Percentiles rank a stretch among this genome's conserved stretches.
Conservation (phyloP, 1,140 invertebrate genomes). For the Bombus fervidus region DNA sequence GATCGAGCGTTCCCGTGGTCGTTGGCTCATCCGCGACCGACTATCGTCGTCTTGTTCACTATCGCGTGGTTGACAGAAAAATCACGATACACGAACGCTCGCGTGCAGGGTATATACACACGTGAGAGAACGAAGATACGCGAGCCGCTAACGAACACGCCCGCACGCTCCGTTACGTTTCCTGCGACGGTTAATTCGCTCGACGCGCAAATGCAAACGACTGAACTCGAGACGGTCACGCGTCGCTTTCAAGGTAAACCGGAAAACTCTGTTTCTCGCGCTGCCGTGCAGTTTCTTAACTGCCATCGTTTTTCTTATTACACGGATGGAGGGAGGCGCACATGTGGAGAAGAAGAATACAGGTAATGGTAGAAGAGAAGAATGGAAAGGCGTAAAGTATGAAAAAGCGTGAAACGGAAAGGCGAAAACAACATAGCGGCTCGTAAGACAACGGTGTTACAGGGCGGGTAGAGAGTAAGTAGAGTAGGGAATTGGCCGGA, state of each 20-base stretch:
- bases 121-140: neutral
- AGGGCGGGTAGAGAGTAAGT: neutral
- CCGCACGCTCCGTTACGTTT: constrained; percentile 21
- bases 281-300: neutral
- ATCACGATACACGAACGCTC: neutral
- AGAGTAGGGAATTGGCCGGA: neutral
- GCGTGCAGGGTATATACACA: neutral
- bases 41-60: neutral
- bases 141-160: neutral
- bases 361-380: neutral
- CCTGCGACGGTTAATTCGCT: constrained; percentile 7
- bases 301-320: neutral
- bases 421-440: neutral
- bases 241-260: constrained; percentile 42
- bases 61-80: neutral
- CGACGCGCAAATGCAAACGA: constrained; percentile 38
- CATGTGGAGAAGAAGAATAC: too few species aligned
- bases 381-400: neutral
- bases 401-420: neutral
- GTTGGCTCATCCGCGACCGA: neutral
- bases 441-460: neutral
- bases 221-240: constrained; percentile 18
- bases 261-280: constrained; percentile 25
- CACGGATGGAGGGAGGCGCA: too few species aligned
- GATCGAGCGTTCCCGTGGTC: too few species aligned